These are phyloP conservation scores for Tetragonisca angustula DNA, from an alignment of 2,888 invertebrate species.

Conservation along the genomic window DNA sequence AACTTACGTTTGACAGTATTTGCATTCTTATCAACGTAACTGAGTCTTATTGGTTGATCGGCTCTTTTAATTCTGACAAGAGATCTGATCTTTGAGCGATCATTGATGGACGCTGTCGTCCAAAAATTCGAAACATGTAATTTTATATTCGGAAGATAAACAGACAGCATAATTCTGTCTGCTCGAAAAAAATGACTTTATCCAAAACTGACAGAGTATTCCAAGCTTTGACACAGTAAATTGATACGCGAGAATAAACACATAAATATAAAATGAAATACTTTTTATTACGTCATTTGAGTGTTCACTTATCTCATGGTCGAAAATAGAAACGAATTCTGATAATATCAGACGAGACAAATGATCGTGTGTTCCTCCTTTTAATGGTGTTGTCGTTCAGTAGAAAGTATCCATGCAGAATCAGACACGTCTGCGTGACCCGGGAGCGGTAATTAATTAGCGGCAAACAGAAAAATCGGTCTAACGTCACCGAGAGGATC, in stretches of 20 bases:
- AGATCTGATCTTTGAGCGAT: no score
- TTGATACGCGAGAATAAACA: neutral
- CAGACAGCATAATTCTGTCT: no score
- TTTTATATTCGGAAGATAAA: no score
- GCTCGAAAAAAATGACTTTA: no score
- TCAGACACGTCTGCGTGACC: constrained; percentile 11
- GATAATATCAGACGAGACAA: neutral
- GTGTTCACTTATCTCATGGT: neutral
- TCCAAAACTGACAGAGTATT: no score
- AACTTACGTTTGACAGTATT: no score
- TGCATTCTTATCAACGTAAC: no score
- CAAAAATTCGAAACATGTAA: no score
- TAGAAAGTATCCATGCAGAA: neutral
- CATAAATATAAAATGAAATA: neutral
- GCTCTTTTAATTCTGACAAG: no score
- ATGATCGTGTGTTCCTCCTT: neutral
- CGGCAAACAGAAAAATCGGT: constrained; percentile 46
- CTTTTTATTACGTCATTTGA: neutral
- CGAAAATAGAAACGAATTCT: neutral
- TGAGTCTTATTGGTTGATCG: no score
- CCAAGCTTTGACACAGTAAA: no score
- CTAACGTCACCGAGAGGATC: constrained; percentile 20
- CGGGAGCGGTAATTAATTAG: constrained; percentile 44
- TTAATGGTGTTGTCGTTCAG: neutral
- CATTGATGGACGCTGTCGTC: no score